Evolutionary conservation across 2,113 vertebrate genomes (phyloP), one percentile per base, ranked within the genome.

Genomic region (Terrapene triunguis): DNA sequence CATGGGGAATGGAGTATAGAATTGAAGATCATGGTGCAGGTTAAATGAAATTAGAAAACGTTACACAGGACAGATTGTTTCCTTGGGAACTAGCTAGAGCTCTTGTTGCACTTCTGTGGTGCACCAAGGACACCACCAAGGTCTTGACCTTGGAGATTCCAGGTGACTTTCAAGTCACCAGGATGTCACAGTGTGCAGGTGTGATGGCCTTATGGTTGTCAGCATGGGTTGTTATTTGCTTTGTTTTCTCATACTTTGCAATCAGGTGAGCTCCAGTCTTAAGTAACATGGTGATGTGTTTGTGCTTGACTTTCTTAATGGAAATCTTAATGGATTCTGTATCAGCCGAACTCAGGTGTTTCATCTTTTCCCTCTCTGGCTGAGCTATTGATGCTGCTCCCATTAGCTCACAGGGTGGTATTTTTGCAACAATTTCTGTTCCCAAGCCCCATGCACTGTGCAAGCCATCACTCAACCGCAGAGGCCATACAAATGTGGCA

Each of bases 81-180:
- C 92, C 88, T 96, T 96, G 96, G 89, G 88, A 93, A 93, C 84
- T 95, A 91, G 93, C 80, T 6, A 50, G 29, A 88, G 72, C 32
- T 47, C 50, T 88, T 4, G 0, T 3, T 54, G 35, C 17, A 35
- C 3, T 38, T 69, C 17, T 69, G 29, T 21, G 65, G 35, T n/a
- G 80, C 87, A 83, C 32, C 50, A 1, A 5, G 35, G 78, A 89
- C 85, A 72, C 47, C 21, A 5, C 90, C 95, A 94, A 95, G 96
- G 95, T 76, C 92, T 54, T 81, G 93, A 92, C 96, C 95, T 97
- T 92, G 94, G 69, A 1, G 48, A 78, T 53, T 82, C 85, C 93
- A 94, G 96, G 97, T 97, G 94, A 84, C 89, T 95, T 85, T 65
- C 57, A 74, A 84, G 88, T 93, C 85, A 50, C 90, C 82, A 38